These are phyloP conservation scores for Drosophila fuyamai DNA, from an alignment of 1,140 invertebrate genomes.

Conservation along the genomic window DNA sequence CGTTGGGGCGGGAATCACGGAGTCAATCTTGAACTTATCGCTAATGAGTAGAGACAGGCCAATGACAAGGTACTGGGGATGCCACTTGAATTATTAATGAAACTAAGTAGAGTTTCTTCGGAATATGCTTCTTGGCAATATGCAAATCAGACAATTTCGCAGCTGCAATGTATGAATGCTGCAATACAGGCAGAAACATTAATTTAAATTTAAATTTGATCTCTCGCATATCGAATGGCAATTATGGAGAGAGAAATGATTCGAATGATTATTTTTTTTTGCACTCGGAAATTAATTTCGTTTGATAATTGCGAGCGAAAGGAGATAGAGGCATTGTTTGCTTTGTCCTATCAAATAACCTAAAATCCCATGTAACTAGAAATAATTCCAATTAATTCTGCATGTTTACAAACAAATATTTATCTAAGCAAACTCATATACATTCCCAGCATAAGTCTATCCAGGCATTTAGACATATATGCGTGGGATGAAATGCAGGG, in stretches of 20 bases:
- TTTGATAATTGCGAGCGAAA: constrained; percentile 14
- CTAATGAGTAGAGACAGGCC: constrained; percentile 58
- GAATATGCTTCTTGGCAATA: constrained; percentile 25
- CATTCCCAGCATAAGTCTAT: constrained; percentile 29
- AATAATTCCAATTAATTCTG: constrained; percentile 67
- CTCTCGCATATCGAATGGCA: constrained; percentile 39
- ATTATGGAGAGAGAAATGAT: constrained; percentile 37
- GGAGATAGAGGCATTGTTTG: constrained; percentile 20
- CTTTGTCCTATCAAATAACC: constrained; percentile 45
- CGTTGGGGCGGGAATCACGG: not conserved
- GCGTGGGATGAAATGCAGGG: not conserved
- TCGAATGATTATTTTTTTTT: constrained; percentile 41
- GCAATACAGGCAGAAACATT: constrained; percentile 35
- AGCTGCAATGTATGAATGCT: constrained; percentile 33
- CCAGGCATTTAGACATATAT: not conserved
- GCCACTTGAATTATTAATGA: constrained; percentile 67
- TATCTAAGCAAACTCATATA: constrained; percentile 54
- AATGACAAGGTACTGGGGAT: constrained; percentile 16
- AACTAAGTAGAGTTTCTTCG: constrained; percentile 58
- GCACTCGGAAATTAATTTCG: constrained; percentile 44
- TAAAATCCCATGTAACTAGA: constrained; percentile 45
- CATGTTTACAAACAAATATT: constrained; percentile 63
- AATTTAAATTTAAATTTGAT: constrained; percentile 67
- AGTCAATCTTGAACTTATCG: constrained; percentile 26
- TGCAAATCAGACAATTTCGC: constrained; percentile 50